Evolutionary conservation across 2,113 vertebrate genomes (phyloP).

Genomic region (Geococcyx californianus): DNA sequence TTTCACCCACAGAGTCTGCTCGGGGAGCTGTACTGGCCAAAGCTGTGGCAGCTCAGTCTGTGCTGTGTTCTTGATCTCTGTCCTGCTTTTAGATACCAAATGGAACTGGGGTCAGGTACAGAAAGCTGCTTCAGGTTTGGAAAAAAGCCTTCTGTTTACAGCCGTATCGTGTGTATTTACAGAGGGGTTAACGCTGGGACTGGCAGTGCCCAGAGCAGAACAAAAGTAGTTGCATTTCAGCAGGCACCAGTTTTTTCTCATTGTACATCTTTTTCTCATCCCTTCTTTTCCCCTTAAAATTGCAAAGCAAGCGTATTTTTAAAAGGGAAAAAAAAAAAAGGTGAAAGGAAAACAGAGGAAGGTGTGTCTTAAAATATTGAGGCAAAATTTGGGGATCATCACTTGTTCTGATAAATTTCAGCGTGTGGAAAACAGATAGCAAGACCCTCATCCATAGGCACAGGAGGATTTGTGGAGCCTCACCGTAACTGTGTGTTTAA

Average conservation of each 20-base stretch:
- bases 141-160: background rate
- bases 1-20: background rate
- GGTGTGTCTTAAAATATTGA: background rate
- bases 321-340: background rate
- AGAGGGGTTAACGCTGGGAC: background rate
- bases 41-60: background rate
- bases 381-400: background rate
- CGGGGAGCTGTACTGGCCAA: background rate
- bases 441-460: background rate
- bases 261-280: background rate
- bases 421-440: background rate
- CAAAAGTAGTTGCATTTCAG: background rate
- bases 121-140: background rate
- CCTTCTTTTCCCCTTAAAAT: background rate
- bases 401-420: background rate
- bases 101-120: background rate
- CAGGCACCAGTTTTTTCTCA: background rate
- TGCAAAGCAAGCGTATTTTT: background rate
- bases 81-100: background rate
- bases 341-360: background rate
- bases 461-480: background rate
- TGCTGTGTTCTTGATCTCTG: background rate
- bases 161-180: background rate
- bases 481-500: no score
- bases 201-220: background rate